phyloP scores from a whole-genome alignment of 1,140 invertebrate genomes.

The Drosophila pandora region DNA sequence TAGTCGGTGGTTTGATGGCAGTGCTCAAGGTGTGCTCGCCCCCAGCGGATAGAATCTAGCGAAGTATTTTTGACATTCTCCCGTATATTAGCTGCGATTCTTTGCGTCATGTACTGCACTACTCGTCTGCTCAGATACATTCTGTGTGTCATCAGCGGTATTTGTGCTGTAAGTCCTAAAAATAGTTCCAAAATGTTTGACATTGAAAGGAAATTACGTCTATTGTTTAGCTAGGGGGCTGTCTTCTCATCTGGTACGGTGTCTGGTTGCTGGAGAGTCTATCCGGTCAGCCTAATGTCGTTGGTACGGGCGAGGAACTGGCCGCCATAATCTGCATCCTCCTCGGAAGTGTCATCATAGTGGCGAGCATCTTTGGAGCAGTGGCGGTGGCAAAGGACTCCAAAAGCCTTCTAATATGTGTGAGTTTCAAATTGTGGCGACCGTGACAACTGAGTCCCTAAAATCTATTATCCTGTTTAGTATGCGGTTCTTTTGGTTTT shows the following conservation, averaged over 20 bases:
- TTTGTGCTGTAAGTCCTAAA: slow-evolving; percentile 67
- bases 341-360: slow-evolving; percentile 60
- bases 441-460: background rate
- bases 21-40: slow-evolving; percentile 60
- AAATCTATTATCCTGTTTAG: slow-evolving; percentile 19
- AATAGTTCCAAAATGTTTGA: slow-evolving; percentile 33
- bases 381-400: slow-evolving; percentile 57
- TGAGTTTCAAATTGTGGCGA: slow-evolving; percentile 23
- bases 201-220: slow-evolving; percentile 40
- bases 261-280: slow-evolving; percentile 68
- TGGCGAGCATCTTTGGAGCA: slow-evolving; percentile 58
- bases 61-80: slow-evolving; percentile 16
- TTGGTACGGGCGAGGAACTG: slow-evolving; percentile 58
- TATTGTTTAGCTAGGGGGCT: slow-evolving; percentile 58
- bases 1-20: slow-evolving; percentile 60
- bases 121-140: slow-evolving; percentile 55
- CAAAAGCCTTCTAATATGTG: slow-evolving; percentile 64
- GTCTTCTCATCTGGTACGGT: slow-evolving; percentile 74
- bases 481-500: slow-evolving; percentile 71
- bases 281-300: slow-evolving; percentile 20
- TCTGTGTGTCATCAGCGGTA: slow-evolving; percentile 59
- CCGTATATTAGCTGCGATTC: slow-evolving; percentile 8
- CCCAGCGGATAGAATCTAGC: slow-evolving; percentile 26
- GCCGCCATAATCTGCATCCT: slow-evolving; percentile 62
- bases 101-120: slow-evolving; percentile 60